phyloP scores from a whole-genome alignment of 2,113 vertebrate species.

The Rallus limicola region DNA sequence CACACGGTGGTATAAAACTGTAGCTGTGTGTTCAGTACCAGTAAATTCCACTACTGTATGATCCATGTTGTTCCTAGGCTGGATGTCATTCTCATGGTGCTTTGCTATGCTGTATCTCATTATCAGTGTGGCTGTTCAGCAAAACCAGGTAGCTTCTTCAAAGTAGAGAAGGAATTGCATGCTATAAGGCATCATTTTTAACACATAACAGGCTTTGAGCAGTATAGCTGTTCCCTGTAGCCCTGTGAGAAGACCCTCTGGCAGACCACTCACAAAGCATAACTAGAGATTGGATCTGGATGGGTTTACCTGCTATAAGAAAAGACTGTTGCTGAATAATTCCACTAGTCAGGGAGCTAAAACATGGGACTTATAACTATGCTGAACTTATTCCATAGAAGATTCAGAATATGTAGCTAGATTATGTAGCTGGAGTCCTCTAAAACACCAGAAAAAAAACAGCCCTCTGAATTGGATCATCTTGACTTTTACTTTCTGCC shows the following conservation, averaged over 20 bases:
- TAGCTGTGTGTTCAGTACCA: not conserved
- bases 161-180: not conserved
- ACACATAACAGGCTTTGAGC: not conserved
- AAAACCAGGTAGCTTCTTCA: not conserved
- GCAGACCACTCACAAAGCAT: not conserved
- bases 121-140: not conserved
- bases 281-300: not conserved
- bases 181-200: not conserved
- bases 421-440: not conserved
- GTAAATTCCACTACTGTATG: not conserved
- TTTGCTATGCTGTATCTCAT: not conserved
- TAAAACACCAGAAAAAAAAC: not conserved
- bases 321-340: not conserved
- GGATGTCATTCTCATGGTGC: not conserved
- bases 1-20: slow-evolving; percentile 11
- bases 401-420: not conserved
- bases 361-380: not conserved
- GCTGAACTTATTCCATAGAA: not conserved
- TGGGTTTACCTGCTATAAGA: not conserved
- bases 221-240: not conserved
- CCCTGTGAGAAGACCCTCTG: not conserved
- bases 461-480: not conserved
- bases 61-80: not conserved
- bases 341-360: not conserved
- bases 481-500: not conserved